Evolutionary conservation across 1,140 invertebrate genomes (phyloP).

Genomic region (Hypothenemus hampei): DNA sequence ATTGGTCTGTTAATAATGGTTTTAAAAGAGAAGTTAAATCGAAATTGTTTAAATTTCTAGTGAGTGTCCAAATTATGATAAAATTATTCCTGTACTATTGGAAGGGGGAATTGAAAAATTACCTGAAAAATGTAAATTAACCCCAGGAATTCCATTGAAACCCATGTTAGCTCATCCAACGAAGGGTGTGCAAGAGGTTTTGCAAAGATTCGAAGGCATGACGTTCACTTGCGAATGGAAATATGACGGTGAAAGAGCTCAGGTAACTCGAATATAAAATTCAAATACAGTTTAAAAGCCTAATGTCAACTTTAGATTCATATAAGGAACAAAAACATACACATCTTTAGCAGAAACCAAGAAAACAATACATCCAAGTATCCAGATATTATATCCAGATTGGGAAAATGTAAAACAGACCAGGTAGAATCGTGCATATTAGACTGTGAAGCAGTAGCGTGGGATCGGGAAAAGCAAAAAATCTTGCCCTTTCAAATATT

Average conservation of each 20-base stretch:
- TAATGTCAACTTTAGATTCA: conserved; percentile 62
- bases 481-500: conserved; percentile 97
- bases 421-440: conserved; percentile 81
- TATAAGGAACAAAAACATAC: conserved; percentile 60
- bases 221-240: conserved; percentile 99
- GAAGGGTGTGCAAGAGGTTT: conserved; percentile 81
- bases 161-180: conserved; percentile 99
- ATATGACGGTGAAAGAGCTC: conserved; percentile 98
- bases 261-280: conserved; percentile 53
- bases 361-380: conserved; percentile 98
- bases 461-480: conserved; percentile 82
- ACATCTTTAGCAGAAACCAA: conserved; percentile 94
- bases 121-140: conserved; percentile 78
- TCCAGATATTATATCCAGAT: conserved; percentile 85
- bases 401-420: conserved; percentile 57
- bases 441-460: conserved; percentile 97
- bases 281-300: neutral
- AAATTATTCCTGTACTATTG: conserved; percentile 76
- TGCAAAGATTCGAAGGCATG: conserved; percentile 84
- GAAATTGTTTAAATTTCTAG: conserved; percentile 48
- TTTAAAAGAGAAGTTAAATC: neutral
- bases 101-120: conserved; percentile 75
- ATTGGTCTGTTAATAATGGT: conserved; percentile 64
- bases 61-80: conserved; percentile 95
- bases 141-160: conserved; percentile 91